Evolutionary conservation across 2,888 invertebrate species (phyloP), one percentile per base, ranked within the genome.

Genomic region (Torymus tubicola): DNA sequence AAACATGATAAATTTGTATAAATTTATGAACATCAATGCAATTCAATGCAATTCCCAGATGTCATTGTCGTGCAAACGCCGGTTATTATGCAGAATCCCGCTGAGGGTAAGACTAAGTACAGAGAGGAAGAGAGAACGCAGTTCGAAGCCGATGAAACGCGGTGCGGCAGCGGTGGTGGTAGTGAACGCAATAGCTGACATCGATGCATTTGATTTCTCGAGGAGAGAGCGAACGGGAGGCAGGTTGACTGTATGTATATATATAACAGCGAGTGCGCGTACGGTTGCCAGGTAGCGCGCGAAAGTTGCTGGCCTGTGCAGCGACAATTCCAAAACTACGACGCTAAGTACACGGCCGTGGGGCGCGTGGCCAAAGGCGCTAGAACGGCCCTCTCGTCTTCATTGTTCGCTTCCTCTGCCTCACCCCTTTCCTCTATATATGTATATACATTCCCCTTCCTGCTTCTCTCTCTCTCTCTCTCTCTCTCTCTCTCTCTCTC

Each of bases 321-420:
- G 81, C 77, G 84, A 89, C 89, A 89, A 89, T 90, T 90, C 84
- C 85, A 90, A 87, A 89, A 86, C 88, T 87, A 88, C 86, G 85
- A 84, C 85, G 86, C 87, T 89, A 89, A 90, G 89, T 88, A 87
- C 87, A 88, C 84, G 87, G 86, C 89, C 87, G 87, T 83, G 85
- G 87, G 89, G 87, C 88, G 86, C 86, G 87, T 90, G 87, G 89
- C 90, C 89, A 87, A 88, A 89, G 90, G 90, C 90, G 87, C 85
- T 89, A 85, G 86, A 87, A 87, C 89, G 87, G 87, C 88, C 88
- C 89, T 88, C 85, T 84, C 88, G 85, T 88, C 86, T 89, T 88
- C 89, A 89, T 90, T 90, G 90, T 90, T 90, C 89, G 80, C 85
- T 53, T 85, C 86, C 78, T 81, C 68, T 73, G 81, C 68, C 65